Base-by-base conservation (phyloP, 2,113 vertebrate genomes). In the Phoenicopterus ruber region DNA sequence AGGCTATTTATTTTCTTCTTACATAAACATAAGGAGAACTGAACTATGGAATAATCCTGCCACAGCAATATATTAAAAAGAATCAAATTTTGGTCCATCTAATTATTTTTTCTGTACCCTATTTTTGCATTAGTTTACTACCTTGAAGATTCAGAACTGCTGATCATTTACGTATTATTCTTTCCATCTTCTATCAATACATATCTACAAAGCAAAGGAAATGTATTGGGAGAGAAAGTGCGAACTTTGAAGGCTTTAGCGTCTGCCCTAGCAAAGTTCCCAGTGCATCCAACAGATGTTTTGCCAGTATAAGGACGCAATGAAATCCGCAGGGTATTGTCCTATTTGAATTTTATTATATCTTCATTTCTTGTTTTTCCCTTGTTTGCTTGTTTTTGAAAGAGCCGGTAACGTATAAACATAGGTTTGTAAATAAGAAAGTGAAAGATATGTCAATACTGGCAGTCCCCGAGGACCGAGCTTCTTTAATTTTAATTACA, bases 401-500 rank as follows among this genome's bases (percentile, higher is more conserved):
- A 38, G 32, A 71, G 47, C 31, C 0, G 0, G 72, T 28, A 36
- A 32, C 28, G 24, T 34, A 69, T 32, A 58, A 87, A 79, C 50
- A 76, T 0, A 8, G 62, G 61, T 44, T 8, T 91, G 70, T 66
- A 92, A 84, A 59, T 87, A 83, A 34, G 62, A 52, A 82, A 82
- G 83, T 42, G 65, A 91, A 82, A 76, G 73, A 46, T 38, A 19
- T 19, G 49, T 91, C 95, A 82, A 76, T 88, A 89, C 40, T 82
- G 13, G 9, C 50, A 19, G 13, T 72, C 81, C 47, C 73, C 2
- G 77, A 86, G 70, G 91, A 74, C 14, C 5, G 57, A 50, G 42
- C 76, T 80, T 55, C 82, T 92, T 63, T 91, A 71, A 79, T 94
- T 94, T 91, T 95, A 91, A 95, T 94, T 82, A 92, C 54, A 49